phyloP scores from a whole-genome alignment of 2,888 invertebrate species.

The Habrosyne pyritoides region DNA sequence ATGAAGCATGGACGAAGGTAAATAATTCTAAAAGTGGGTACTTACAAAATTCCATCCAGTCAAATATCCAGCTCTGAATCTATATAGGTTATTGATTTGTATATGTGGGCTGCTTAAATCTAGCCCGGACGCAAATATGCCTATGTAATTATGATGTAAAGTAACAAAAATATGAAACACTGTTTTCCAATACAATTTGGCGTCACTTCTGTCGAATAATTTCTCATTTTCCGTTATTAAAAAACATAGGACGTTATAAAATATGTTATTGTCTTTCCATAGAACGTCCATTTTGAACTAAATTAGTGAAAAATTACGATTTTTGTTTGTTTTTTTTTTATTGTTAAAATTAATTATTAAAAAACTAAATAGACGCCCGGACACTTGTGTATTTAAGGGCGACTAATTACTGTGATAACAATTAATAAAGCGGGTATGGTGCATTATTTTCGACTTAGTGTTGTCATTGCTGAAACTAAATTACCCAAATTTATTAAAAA shows the following conservation, averaged over 20 bases:
- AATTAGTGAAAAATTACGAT: too few species aligned
- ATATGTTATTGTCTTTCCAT: constrained; percentile 64
- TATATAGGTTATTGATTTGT: constrained; percentile 51
- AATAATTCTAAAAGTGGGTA: constrained; percentile 25
- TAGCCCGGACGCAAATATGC: constrained; percentile 38
- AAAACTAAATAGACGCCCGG: not conserved
- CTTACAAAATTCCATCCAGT: constrained; percentile 77
- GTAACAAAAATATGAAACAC: constrained; percentile 56
- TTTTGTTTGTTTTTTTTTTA: not conserved
- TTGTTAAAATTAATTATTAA: not conserved
- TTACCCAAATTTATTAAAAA: not conserved
- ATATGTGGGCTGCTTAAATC: constrained; percentile 34
- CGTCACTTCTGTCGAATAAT: constrained; percentile 64
- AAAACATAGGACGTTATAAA: constrained; percentile 69
- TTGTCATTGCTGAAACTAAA: not conserved
- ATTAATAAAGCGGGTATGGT: not conserved
- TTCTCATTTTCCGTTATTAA: constrained; percentile 73
- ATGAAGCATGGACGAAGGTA: too few species aligned
- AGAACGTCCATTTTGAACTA: constrained; percentile 56
- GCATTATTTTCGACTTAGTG: not conserved
- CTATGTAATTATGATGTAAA: constrained; percentile 53
- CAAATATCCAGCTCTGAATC: constrained; percentile 48
- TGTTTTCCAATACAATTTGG: constrained; percentile 66
- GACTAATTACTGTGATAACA: not conserved
- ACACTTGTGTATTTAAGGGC: not conserved